phyloP scores from a whole-genome alignment of 2,797 vertebrate genomes.

The Brotogeris chrysoptera region DNA sequence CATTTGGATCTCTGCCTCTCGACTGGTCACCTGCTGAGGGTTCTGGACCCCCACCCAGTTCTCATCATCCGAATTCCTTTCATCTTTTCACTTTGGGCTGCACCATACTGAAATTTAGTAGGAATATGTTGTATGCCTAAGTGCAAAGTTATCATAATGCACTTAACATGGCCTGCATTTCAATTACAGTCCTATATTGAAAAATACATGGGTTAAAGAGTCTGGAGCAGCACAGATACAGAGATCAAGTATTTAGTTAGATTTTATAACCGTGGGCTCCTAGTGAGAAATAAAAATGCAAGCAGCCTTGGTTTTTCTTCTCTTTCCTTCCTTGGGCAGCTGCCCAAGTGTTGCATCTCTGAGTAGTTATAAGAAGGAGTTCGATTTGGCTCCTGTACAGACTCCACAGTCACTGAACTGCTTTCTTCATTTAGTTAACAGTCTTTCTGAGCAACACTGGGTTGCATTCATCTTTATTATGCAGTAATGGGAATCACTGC shows the following conservation, averaged over 20 bases:
- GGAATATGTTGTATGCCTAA: neutral
- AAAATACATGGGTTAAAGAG: slow-evolving; percentile 1
- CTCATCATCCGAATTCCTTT: slow-evolving; percentile 43
- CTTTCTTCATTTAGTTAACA: slow-evolving; percentile 73
- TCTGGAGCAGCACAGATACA: neutral
- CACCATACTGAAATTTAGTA: slow-evolving; percentile 2
- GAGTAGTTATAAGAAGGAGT: slow-evolving; percentile 70
- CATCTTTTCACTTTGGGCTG: slow-evolving; percentile 15
- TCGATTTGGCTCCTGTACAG: slow-evolving; percentile 73
- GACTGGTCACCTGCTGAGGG: neutral
- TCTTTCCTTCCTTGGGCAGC: slow-evolving; percentile 51
- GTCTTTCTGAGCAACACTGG: slow-evolving; percentile 73
- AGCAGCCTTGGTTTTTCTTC: slow-evolving; percentile 33
- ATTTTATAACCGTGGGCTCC: slow-evolving; percentile 27
- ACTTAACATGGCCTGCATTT: slow-evolving; percentile 15
- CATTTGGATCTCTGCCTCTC: slow-evolving; percentile 37
- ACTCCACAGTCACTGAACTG: slow-evolving; percentile 70
- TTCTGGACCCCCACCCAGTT: slow-evolving; percentile 20
- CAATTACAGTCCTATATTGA: neutral
- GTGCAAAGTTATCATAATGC: slow-evolving; percentile 24
- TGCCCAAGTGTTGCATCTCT: slow-evolving; percentile 67
- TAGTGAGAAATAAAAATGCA: slow-evolving; percentile 43
- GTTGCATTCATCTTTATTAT: slow-evolving; percentile 76
- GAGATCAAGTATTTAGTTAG: slow-evolving; percentile 27
- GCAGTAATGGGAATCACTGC: slow-evolving; percentile 54